Evolutionary conservation across 2,113 vertebrate genomes (phyloP).

Genomic region (Rhinogobius similis): DNA sequence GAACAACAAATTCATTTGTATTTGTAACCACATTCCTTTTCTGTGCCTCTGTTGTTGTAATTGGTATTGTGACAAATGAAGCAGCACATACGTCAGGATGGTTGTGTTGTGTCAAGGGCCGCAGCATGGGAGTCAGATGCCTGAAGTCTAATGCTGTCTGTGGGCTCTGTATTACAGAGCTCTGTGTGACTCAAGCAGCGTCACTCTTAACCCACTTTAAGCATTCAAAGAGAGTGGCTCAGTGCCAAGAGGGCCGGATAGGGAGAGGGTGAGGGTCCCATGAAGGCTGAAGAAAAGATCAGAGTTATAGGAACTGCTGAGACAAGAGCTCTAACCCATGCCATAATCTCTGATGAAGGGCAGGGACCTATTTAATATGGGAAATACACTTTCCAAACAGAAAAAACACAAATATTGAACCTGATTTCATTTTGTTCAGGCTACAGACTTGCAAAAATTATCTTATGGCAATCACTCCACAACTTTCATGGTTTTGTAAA

Average conservation of each 20-base stretch:
- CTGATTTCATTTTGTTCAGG: no score
- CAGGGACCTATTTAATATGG: not conserved
- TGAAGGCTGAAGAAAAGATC: conserved; percentile 48
- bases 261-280: conserved; percentile 41
- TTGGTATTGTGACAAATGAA: not conserved
- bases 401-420: not conserved
- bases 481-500: not conserved
- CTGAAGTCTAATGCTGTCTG: conserved; percentile 75
- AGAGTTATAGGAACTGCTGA: conserved; percentile 39
- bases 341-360: not conserved
- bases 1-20: not conserved
- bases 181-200: conserved; percentile 77
- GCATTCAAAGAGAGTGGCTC: conserved; percentile 56
- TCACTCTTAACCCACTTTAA: conserved; percentile 80
- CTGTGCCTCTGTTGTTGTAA: not conserved
- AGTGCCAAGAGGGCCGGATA: conserved; percentile 60
- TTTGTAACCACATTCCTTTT: not conserved
- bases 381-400: not conserved
- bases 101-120: conserved; percentile 67
- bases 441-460: no score
- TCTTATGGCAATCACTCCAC: no score
- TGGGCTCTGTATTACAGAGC: conserved; percentile 73
- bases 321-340: not conserved
- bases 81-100: conserved; percentile 26
- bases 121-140: conserved; percentile 70